Base-by-base conservation (phyloP, 1,140 invertebrate species). In the Bacillus rossius region DNA sequence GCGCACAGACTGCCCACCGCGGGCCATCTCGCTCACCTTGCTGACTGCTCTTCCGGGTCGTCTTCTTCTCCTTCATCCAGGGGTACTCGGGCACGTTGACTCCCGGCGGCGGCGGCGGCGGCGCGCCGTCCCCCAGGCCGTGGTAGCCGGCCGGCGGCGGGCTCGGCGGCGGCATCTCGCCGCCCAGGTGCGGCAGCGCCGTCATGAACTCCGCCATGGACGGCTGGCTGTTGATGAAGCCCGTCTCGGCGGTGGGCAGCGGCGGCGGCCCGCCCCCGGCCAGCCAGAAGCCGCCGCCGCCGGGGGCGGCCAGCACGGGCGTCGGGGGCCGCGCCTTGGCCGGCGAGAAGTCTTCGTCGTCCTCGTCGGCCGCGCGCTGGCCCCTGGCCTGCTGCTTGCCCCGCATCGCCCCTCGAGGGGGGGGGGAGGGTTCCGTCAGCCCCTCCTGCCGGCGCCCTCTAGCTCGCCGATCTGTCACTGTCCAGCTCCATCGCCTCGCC, bases 31-130 rank as follows among this genome's bases (percentile, higher is more conserved):
- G 75, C 81, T 84, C 78, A 94, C 91, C 91, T 89, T 94, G 91
- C 74, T 93, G 91, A 69, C 81, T 87, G 71, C 78, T 86, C 74
- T 96, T 96, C 65, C 92, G 81, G 1, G 91, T 91, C 1, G 92
- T 94, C 75, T 96, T 96, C 80, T 96, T 96, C 75, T 96, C 94
- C 72, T 96, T 96, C 93, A 96, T 96, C 93, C 93, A 96, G 0
- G 93, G 91, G 73, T 94, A 96, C 69, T 96, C 92, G 19, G 92
- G 91, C 48, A 94, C 88, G 71, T 89, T 88, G 65, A 89, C 84
- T 19, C 84, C 84, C 0, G 78, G 77, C 71, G 79, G 81, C 19
- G 69, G 78, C 3, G 80, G 73, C 56, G 75, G 79, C 71, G 79
- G 81, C n/a, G 68, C 62, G 7, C 70, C 69, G 53, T 57, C 54